Base-by-base conservation (phyloP, 2,113 vertebrate genomes). In the Brachypteracias leptosomus region DNA sequence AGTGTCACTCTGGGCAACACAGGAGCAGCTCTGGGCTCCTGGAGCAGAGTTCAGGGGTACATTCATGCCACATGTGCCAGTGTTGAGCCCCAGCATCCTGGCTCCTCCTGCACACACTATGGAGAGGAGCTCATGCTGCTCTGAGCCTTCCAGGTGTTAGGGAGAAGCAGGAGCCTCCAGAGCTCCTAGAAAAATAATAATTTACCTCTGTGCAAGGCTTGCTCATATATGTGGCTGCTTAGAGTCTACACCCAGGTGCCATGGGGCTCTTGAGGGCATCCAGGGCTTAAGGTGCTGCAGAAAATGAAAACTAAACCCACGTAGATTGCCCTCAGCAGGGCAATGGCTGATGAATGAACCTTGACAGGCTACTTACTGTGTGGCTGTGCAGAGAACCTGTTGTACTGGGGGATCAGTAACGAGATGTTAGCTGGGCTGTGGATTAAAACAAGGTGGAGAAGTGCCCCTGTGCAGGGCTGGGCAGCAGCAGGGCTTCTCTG, bases 41-140 rank as follows among this genome's bases (percentile, higher is more conserved):
- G 36, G 66, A 65, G 49, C 5, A 5, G 77, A 58, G 33, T 47
- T 91, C 33, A 42, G 44, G 38, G 24, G 2, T 58, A 25, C 12
- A 5, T 92, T 75, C 31, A 2, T 81, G 36, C 8, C 6, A 3
- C 6, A 18, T 24, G n/a, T 57, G 33, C 28, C 16, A 2, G 29
- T 52, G 15, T 33, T 35, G 71, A 85, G 58, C 25, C 21, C 72
- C 15, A 7, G 18, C 49, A 71, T 19, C 33, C 19, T 2, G 2
- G 21, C 44, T 76, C 7, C 49, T 70, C 0, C 0, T 44, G 47
- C 35, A 15, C 1, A 2, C 7, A 1, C 35, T 62, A 26, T 25
- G 54, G 78, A 82, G 75, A 61, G 36, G 16, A 35, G n/a, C 59
- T 79, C 28, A 61, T 84, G 49, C 17, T 87, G 68, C 38, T 66